Base-by-base conservation (phyloP, 2,797 vertebrate species). In the Clarias platycephalus region DNA sequence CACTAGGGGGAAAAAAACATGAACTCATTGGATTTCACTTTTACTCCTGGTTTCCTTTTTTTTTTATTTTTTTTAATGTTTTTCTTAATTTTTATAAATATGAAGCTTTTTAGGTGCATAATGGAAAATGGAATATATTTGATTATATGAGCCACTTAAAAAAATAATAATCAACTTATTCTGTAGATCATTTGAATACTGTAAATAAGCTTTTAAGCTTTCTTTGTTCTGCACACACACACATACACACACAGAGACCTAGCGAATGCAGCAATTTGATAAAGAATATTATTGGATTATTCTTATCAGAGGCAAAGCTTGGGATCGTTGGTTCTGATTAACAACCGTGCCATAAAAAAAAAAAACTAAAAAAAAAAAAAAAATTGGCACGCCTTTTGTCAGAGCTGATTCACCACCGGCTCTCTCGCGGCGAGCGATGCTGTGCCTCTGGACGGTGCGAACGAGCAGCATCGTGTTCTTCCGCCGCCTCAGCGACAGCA, bases 381-480 rank as follows among this genome's bases (percentile, higher is more conserved):
- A 22, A 34, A 60, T 72, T 72, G 34, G 83, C n/a, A 22, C 49
- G 20, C 24, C 12, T 28, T 83, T 64, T 72, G 75, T 64, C 60
- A 26, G 67, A 64, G 75, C 70, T 49, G 58, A 64, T 53, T 83
- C 75, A 44, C 44, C 67, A 40, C 15, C 81, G 4, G 55, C 49
- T 24, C 81, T 78, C 67, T 66, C 49, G 53, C 68, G 3, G 4
- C 9, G 85, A 83, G 68, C 10, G 68, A 67, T 49, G 49, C 22
- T 58, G 66, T 80, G 76, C 67, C 76, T 44, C 68, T 80, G 60
- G 67, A 79, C 34, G 40, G 74, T 79, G 68, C 34, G 60, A 75
- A 80, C 37, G 67, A 80, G 74, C 68, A 75, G 68, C 76, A 22
- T 49, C 10, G 77, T 37, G 62, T 83, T 83, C 76, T 80, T 71